Percentiles rank a stretch among this genome's conserved stretches.
phyloP scores from a whole-genome alignment of 2,113 vertebrate genomes.

The Forbesichthys papilliferus region DNA sequence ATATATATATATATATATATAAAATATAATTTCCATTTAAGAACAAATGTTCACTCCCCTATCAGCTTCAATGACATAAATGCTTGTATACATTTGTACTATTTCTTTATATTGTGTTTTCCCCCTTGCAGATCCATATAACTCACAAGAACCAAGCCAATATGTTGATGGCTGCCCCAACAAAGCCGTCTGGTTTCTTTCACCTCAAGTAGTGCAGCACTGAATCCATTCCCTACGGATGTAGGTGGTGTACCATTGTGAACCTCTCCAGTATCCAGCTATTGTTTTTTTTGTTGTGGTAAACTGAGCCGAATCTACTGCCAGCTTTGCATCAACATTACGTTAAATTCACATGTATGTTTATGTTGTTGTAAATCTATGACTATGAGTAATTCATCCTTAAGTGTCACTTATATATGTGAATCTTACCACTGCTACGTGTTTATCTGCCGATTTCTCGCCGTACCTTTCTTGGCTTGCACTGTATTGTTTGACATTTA shows the following conservation, averaged over 20 bases:
- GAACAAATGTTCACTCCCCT: too few relatives aligned
- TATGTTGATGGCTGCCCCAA: conserved; percentile 83
- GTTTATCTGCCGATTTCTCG: not conserved
- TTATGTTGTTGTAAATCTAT: conserved; percentile 23
- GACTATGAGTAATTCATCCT: too few relatives aligned
- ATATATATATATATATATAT: too few relatives aligned
- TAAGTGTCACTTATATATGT: not conserved
- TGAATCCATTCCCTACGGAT: not conserved
- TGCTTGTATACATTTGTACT: not conserved
- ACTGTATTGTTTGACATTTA: not conserved
- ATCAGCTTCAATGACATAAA: too few relatives aligned
- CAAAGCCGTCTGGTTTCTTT: conserved; percentile 83
- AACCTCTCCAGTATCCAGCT: conserved; percentile 36
- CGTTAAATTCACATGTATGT: conserved; percentile 2
- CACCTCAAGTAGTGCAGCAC: conserved; percentile 70
- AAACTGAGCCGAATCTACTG: not conserved
- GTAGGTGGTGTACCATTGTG: conserved; percentile 5
- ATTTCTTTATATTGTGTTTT: not conserved
- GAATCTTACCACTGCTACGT: not conserved
- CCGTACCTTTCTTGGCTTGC: not conserved
- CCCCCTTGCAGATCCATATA: conserved; percentile 82
- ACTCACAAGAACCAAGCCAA: conserved; percentile 89
- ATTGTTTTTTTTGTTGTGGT: conserved; percentile 14
- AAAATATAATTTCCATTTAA: not conserved
- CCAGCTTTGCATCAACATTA: conserved; percentile 1